Evolutionary conservation across 2,113 vertebrate genomes (phyloP).

Genomic region (Bubo scandiacus): DNA sequence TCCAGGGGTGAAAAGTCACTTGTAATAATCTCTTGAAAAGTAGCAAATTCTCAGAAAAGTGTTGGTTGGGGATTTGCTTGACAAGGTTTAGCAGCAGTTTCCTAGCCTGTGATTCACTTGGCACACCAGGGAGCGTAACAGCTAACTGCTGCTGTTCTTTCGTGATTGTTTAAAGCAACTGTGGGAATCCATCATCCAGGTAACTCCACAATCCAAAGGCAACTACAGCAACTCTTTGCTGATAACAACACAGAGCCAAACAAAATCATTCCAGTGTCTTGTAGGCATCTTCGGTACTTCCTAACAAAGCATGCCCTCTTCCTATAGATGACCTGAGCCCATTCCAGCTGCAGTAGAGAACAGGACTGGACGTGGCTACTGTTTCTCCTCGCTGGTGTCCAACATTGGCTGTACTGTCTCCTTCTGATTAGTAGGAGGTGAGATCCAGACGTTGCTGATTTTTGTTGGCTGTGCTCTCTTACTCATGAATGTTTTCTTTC

Average conservation of each 20-base stretch:
- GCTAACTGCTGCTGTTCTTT: not conserved
- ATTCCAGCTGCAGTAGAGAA: not conserved
- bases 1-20: not conserved
- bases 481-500: not conserved
- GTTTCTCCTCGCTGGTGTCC: not conserved
- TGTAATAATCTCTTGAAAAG: not conserved
- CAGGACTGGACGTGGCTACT: not conserved
- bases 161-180: not conserved
- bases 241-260: not conserved
- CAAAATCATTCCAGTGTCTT: not conserved
- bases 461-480: not conserved
- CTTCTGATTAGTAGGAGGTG: not conserved
- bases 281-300: not conserved
- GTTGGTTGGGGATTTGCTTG: not conserved
- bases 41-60: not conserved
- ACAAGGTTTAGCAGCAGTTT: not conserved
- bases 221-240: not conserved
- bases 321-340: not conserved
- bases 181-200: not conserved
- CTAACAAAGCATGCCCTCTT: not conserved
- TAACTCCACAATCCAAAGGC: not conserved
- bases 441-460: not conserved
- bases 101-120: not conserved
- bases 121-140: not conserved
- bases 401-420: not conserved